These are phyloP conservation scores for Alcedo quadribrachys DNA, from an alignment of 2,797 vertebrate species.

Conservation along the genomic window DNA sequence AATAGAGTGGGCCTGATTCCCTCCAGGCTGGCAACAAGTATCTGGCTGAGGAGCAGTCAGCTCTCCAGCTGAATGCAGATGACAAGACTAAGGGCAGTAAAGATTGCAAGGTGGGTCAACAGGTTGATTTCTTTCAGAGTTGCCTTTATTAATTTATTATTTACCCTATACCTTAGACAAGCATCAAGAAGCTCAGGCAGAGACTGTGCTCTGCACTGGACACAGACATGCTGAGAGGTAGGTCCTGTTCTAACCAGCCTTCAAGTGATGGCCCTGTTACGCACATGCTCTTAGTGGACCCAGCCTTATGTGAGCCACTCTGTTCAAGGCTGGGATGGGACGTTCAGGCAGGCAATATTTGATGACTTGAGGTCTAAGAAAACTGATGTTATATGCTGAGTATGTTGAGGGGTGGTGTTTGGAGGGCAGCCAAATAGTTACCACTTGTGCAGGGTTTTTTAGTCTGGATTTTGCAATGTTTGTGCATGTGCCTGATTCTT, in stretches of 20 bases:
- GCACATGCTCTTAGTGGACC: not conserved
- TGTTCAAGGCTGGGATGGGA: not conserved
- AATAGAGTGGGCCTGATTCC: not conserved
- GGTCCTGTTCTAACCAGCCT: not conserved
- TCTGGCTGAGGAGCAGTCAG: not conserved
- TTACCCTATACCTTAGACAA: not conserved
- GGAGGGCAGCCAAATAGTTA: not conserved
- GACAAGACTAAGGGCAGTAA: not conserved
- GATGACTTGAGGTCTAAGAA: not conserved
- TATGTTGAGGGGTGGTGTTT: not conserved
- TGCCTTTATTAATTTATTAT: not conserved
- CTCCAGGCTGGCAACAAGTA: not conserved
- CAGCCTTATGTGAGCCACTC: not conserved
- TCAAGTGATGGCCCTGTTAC: not conserved
- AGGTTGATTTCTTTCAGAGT: not conserved
- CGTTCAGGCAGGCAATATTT: not conserved
- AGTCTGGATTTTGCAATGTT: not conserved
- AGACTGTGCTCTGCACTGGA: not conserved
- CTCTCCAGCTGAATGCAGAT: slow-evolving; percentile 23
- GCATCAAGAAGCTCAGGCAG: not conserved
- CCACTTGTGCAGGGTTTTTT: not conserved
- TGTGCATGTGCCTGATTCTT: not conserved
- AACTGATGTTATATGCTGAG: not conserved
- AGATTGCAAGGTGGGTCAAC: not conserved
- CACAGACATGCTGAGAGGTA: accelerated